Base-by-base conservation (phyloP, 2,113 vertebrate species). In the Nibea coibor region DNA sequence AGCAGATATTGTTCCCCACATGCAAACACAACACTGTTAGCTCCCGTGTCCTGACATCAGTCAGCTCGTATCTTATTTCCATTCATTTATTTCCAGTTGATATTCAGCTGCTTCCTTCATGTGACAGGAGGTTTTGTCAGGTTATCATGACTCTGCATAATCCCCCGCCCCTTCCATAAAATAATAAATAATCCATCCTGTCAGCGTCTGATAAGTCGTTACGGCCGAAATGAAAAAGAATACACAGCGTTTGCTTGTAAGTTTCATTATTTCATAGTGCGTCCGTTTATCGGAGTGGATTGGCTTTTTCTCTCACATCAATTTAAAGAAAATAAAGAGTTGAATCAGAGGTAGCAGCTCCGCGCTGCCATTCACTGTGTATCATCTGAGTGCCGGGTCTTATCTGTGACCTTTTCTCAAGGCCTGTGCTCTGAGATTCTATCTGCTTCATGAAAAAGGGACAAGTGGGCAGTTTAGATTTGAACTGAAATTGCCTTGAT, bases 321-420 rank as follows among this genome's bases (percentile, higher is more conserved):
- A 72, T 75, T 74, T 80, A 26, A 19, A 67, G 50, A 51, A 62
- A 35, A 65, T 39, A 79, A 57, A 78, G 28, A 12, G 75, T 35
- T 74, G 68, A 82, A 79, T 75, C 75, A 48, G 72, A 80, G 72
- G 78, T 67, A 65, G 68, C 74, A 15, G 19, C 51, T 39, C 53
- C 42, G 72, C 72, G 3, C 67, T 70, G 72, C 73, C 72, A 79
- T 54, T 85, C 89, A 56, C 58, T 62, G 70, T 77, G 82, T 83
- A 70, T 89, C 85, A 82, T 81, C 72, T 66, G 75, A 78, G 78
- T 26, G 43, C 61, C 20, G 17, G 66, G 80, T 79, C 73, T 93
- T 90, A 89, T 94, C 94, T 79, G 67, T 93, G 93, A 94, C 93
- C 91, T 93, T 93, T 92, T 83, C 88, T 91, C 83, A 57, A 76